A percentile compares a stretch with the other conserved stretches of the same genome.
phyloP scores from a whole-genome alignment of 2,113 vertebrate species.

The Plotosus lineatus region DNA sequence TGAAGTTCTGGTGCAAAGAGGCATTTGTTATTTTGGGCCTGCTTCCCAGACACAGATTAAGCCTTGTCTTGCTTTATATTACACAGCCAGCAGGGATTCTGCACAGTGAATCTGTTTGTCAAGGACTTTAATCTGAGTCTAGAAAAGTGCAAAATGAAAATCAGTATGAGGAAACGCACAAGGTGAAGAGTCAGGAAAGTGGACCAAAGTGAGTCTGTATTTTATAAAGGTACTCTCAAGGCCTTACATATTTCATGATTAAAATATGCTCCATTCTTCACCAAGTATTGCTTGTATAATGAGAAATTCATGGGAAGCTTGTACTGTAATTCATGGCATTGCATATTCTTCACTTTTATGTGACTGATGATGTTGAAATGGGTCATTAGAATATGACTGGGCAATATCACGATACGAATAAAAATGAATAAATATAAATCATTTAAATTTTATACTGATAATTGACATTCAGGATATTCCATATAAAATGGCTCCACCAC shows the following conservation, averaged over 20 bases:
- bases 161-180: background rate
- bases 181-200: constrained; percentile 5
- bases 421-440: background rate
- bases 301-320: constrained; percentile 48
- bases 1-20: constrained; percentile 23
- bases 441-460: background rate
- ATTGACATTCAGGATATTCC: background rate
- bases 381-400: constrained; percentile 3
- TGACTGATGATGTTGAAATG: background rate
- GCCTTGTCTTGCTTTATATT: constrained; percentile 21
- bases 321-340: constrained; percentile 47
- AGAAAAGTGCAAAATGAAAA: constrained; percentile 12
- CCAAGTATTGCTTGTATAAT: constrained; percentile 50
- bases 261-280: constrained; percentile 54
- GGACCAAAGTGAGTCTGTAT: constrained; percentile 26
- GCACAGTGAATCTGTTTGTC: constrained; percentile 21
- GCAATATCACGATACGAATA: background rate
- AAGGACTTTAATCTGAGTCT: constrained; percentile 22
- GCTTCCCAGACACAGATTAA: constrained; percentile 29
- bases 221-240: constrained; percentile 13
- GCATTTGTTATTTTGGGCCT: constrained; percentile 22
- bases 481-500: background rate
- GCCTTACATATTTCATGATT: constrained; percentile 51
- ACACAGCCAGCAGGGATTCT: constrained; percentile 22
- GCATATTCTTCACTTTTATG: constrained; percentile 4